Evolutionary conservation across 2,113 vertebrate genomes (phyloP).

Genomic region (Coreoperca whiteheadi): DNA sequence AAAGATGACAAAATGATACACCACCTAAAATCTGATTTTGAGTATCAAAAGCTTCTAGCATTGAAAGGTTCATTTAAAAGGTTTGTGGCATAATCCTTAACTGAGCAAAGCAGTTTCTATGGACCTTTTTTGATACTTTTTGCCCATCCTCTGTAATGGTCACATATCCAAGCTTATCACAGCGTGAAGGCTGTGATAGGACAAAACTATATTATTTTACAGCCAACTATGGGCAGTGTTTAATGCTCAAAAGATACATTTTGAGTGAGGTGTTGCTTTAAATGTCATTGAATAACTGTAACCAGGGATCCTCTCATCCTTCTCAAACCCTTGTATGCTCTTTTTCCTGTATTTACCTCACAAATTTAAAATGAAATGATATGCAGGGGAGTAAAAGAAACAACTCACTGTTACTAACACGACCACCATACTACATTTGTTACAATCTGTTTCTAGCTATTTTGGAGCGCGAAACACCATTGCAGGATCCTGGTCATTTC

Average conservation of each 20-base stretch:
- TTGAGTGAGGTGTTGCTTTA: constrained; percentile 6
- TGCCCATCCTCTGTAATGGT: not conserved
- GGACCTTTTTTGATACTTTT: not conserved
- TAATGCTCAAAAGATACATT: not conserved
- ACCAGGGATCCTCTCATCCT: not conserved
- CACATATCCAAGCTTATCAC: not conserved
- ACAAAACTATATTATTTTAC: not conserved
- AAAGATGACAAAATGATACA: constrained; percentile 2
- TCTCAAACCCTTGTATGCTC: not conserved
- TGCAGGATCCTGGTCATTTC: constrained; percentile 91
- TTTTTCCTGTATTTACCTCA: not conserved
- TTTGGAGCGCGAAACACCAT: constrained; percentile 74
- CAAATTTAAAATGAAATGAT: not conserved
- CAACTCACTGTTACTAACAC: not conserved
- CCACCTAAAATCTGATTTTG: not conserved
- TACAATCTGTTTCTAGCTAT: constrained; percentile 78
- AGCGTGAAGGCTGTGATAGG: not conserved
- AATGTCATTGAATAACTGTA: not conserved
- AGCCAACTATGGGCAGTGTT: not conserved
- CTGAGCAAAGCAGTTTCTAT: not conserved
- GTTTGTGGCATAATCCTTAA: constrained; percentile 6
- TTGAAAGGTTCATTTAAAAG: not conserved
- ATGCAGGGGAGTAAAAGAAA: not conserved
- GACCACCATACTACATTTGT: not conserved
- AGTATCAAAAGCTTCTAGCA: not conserved